Evolutionary conservation across 2,113 vertebrate genomes (phyloP).

Genomic region (Globicephala melas): DNA sequence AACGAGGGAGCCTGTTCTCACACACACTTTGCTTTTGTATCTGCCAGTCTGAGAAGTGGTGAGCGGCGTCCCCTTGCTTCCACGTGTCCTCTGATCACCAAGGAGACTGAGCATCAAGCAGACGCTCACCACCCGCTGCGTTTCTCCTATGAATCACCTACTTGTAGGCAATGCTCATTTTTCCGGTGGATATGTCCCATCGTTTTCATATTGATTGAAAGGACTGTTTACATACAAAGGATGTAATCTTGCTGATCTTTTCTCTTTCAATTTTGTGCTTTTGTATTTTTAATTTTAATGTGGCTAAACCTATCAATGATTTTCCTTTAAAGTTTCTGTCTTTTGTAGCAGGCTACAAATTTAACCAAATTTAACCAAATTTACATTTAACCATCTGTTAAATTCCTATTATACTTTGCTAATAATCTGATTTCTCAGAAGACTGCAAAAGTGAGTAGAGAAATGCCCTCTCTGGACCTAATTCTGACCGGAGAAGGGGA

Average conservation of each 20-base stretch:
- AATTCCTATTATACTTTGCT: background rate
- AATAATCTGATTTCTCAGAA: background rate
- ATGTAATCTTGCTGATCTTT: background rate
- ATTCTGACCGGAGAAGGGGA: background rate
- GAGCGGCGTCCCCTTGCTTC: background rate
- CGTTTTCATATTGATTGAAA: background rate
- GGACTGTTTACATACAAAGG: background rate
- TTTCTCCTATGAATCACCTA: background rate
- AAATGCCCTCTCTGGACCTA: background rate
- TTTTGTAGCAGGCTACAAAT: background rate
- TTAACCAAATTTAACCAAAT: too few relatives aligned
- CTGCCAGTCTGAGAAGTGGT: background rate
- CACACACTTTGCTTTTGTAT: too few relatives aligned
- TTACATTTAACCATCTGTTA: too few relatives aligned
- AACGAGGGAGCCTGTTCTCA: background rate
- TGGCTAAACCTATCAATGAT: background rate
- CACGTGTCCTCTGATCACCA: accelerated
- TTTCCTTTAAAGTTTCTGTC: background rate
- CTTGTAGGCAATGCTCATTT: background rate
- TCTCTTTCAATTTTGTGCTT: background rate
- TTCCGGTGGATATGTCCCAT: background rate
- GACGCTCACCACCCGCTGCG: too few relatives aligned
- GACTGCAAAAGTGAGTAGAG: background rate
- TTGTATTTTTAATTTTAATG: background rate
- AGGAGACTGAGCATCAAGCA: background rate